Evolutionary conservation across 2,888 invertebrate genomes (phyloP), one percentile per base, ranked within the genome.

Genomic region (Stegophylla sp.): DNA sequence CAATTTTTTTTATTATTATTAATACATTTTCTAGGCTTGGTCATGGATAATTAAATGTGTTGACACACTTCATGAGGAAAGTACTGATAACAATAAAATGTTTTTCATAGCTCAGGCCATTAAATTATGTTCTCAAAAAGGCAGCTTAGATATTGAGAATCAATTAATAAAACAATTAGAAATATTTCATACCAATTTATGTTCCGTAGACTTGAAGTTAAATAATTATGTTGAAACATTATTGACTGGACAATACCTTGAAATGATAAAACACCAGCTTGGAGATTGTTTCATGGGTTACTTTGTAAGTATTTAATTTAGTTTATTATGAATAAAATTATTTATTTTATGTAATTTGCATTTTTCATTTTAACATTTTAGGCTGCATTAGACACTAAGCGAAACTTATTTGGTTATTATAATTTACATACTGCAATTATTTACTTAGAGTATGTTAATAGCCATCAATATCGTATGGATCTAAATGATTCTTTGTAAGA

Each of bases 381-480:
- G 79, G 48, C n/a, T 17, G 79, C 79, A n/a, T 20, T 79, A n/a
- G 79, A 79, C 15, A 61, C 59, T 13, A 59, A 51, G n/a, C n/a
- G 79, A 71, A 79, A 79, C 48, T 71, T 79, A 51, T 79, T 79
- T 79, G 79, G 79, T 34, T 79, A 63, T 13, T 71, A 56, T 13
- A 96, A 95, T 87, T 90, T 97, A 83, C 93, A 93, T 86, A 93
- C 97, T 84, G 97, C 96, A 0, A 90, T 94, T 43, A 94, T 94
- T 45, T 93, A 94, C 86, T 96, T 97, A 88, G 96, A 97, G 88
- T 89, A 97, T 64, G 95, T 96, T 0, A 97, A 97, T 88, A n/a
- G 95, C 96, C n/a, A n/a, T 67, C 91, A 94, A 15, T 97, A 97
- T 87, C n/a, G 96, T 96, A 66, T 91, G 93, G 90, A 92, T 84